A percentile compares a stretch with the other conserved stretches of the same genome.
Evolutionary conservation across 2,888 invertebrate genomes (phyloP).

Genomic region (Oasisia sp.): DNA sequence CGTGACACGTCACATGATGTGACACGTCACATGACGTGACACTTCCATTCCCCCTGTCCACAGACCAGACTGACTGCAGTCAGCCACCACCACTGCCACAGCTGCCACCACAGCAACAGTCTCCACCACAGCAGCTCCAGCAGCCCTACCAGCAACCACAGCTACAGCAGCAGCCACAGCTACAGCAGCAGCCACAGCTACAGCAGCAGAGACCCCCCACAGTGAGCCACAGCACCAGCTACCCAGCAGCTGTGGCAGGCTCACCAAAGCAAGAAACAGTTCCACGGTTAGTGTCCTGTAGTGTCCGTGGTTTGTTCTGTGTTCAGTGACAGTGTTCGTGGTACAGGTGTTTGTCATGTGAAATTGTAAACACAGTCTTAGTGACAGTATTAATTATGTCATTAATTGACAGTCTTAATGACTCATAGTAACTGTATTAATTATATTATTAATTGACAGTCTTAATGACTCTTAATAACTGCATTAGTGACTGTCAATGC

Average conservation of each 20-base stretch:
- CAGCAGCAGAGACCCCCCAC: constrained; percentile 3
- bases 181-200: neutral
- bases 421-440: too few relatives aligned
- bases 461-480: too few relatives aligned
- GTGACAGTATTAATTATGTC: too few relatives aligned
- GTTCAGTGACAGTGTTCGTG: too few relatives aligned
- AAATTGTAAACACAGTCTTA: too few relatives aligned
- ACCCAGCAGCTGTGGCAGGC: neutral
- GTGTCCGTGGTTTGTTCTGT: neutral
- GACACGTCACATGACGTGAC: neutral
- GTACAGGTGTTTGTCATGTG: too few relatives aligned
- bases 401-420: too few relatives aligned
- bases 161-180: neutral
- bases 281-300: neutral
- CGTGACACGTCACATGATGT: too few relatives aligned
- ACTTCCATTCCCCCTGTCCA: neutral
- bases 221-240: constrained; percentile 22
- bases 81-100: constrained; percentile 18
- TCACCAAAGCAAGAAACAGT: constrained; percentile 14
- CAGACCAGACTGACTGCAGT: neutral
- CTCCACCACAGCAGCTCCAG: neutral
- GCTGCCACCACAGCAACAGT: neutral
- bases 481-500: too few relatives aligned
- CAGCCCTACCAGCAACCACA: neutral
- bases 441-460: too few relatives aligned